Conservation (phyloP, 2,797 vertebrate species). For the Enteromius argenteus region DNA sequence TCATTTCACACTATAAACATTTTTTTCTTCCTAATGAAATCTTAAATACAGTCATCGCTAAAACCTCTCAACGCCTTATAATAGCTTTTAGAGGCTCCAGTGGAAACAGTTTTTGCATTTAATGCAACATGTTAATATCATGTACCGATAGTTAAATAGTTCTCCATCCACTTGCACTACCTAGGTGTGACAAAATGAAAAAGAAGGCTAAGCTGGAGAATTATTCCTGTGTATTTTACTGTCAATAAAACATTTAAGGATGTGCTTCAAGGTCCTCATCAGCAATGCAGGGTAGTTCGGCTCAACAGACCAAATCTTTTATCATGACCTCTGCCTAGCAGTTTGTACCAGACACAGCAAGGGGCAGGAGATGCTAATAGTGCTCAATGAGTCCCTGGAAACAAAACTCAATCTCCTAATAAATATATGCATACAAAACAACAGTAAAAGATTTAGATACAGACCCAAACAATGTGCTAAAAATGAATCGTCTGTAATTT, state of each 20-base stretch:
- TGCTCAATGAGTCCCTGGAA: neutral
- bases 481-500: neutral
- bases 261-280: neutral
- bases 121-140: constrained; percentile 21
- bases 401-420: neutral
- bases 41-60: constrained; percentile 29
- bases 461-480: neutral
- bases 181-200: neutral
- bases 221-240: constrained; percentile 15
- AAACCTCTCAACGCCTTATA: constrained; percentile 28
- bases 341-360: neutral
- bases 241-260: constrained; percentile 23
- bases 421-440: constrained; percentile 12
- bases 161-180: neutral
- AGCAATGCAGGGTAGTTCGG: neutral
- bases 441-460: neutral
- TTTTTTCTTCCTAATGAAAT: constrained; percentile 15
- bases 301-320: constrained; percentile 16
- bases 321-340: constrained; percentile 1
- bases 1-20: constrained; percentile 31
- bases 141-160: neutral
- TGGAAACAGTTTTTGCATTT: constrained; percentile 16
- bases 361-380: neutral
- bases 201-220: neutral
- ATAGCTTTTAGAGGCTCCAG: constrained; percentile 1